These are phyloP conservation scores for Tricholaema leucomelas DNA, from an alignment of 2,113 vertebrate species.

Conservation along the genomic window DNA sequence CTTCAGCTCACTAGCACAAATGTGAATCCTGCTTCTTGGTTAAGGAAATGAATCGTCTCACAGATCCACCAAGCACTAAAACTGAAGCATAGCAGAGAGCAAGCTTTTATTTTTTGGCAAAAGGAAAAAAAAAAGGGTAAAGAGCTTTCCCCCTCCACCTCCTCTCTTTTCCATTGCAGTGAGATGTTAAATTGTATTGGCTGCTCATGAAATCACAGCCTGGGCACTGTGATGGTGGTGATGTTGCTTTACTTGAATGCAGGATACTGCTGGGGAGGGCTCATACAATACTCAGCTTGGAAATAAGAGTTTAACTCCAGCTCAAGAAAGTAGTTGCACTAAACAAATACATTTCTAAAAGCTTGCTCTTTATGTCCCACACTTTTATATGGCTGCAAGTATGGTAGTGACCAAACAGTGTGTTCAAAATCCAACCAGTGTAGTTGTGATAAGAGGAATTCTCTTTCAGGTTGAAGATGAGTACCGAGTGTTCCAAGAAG, in stretches of 20 bases:
- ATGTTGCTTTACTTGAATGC: neutral
- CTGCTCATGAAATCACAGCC: neutral
- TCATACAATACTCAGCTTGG: neutral
- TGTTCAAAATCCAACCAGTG: neutral
- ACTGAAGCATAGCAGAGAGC: neutral
- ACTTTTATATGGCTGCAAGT: neutral
- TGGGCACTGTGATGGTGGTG: neutral
- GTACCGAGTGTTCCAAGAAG: constrained; percentile 87
- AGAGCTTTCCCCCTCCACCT: neutral
- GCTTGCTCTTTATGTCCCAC: neutral
- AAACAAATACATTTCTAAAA: neutral
- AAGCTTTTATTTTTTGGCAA: neutral
- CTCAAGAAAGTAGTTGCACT: neutral
- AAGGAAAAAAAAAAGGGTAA: neutral
- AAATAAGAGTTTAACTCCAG: neutral
- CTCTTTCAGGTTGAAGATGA: constrained; percentile 85
- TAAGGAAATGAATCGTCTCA: neutral
- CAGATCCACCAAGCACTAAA: neutral
- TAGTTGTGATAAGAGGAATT: neutral
- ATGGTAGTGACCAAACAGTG: neutral
- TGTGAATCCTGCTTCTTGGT: neutral
- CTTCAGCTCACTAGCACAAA: neutral
- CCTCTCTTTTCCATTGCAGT: neutral
- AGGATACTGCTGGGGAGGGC: neutral
- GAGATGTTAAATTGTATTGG: neutral